Evolutionary conservation across 1,140 invertebrate species (phyloP), one percentile per base, ranked within the genome.

Genomic region (Drosophila subobscura): DNA sequence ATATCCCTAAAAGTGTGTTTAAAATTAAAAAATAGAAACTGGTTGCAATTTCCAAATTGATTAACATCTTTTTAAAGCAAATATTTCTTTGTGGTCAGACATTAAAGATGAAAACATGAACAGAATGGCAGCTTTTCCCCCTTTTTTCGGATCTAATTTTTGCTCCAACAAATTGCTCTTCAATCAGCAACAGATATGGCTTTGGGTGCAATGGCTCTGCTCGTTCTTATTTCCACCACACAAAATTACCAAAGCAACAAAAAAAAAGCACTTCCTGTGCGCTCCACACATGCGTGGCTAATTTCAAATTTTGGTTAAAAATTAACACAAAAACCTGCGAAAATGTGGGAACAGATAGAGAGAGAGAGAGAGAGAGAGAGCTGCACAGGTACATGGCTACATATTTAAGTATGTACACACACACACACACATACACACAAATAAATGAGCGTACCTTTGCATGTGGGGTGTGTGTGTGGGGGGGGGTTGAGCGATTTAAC

Each of bases 61-160:
- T n/a, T n/a, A n/a, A n/a, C n/a, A n/a, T n/a, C n/a, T n/a, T n/a
- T 20, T 20, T 20, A 20, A 20, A 20, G 41, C 64, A 65, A 67
- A 67, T 65, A 29, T 40, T 65, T 68, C 46, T 57, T 72, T 61
- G 46, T 61, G 46, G 61, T 49, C 47, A 59, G 64, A 80, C 81
- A 86, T 85, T 85, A 80, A 85, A 77, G 74, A 86, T 60, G 3
- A 12, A 12, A 37, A 37, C 3, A 12, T 12, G 33, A 27, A 27
- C 25, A n/a, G n/a, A n/a, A n/a, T n/a, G n/a, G n/a, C 22, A 4
- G n/a, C 3, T 7, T 45, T 33, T 44, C n/a, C 54, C 40, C 23
- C 10, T 29, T 10, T 22, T 20, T 4, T 3, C 20, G 61, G 23
- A 10, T 60, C 8, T 33, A 5, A 54, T 41, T 4, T 4, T 53